Evolutionary conservation across 2,888 invertebrate species (phyloP).

Genomic region (Tachina grossa): DNA sequence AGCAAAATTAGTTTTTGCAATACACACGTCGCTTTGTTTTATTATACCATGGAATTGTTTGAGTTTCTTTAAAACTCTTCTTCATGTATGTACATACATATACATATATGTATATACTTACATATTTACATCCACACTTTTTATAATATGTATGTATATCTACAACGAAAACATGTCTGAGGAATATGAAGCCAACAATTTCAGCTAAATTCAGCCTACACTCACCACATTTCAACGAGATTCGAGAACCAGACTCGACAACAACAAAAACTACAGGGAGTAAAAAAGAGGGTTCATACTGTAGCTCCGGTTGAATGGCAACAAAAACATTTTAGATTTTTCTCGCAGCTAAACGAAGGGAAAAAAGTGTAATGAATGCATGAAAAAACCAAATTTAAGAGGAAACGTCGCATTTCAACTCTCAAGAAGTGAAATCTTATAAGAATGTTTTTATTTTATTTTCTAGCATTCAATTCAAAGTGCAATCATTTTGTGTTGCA

Average conservation of each 20-base stretch:
- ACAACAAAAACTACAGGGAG: constrained; percentile 29
- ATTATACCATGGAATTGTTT: constrained; percentile 19
- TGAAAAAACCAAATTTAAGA: constrained; percentile 49
- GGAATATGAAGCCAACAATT: constrained; percentile 12
- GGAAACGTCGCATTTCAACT: constrained; percentile 52
- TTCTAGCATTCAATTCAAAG: constrained; percentile 27
- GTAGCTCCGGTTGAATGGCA: constrained; percentile 43
- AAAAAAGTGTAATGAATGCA: constrained; percentile 23
- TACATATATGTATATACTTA: background rate
- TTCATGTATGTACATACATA: background rate
- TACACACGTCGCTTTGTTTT: constrained; percentile 50
- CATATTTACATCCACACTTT: background rate
- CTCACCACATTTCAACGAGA: constrained; percentile 57
- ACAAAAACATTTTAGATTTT: constrained; percentile 22
- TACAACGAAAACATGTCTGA: constrained; percentile 26
- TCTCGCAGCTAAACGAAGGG: background rate
- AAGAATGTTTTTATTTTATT: constrained; percentile 49
- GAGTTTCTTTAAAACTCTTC: constrained; percentile 56
- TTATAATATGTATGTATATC: background rate
- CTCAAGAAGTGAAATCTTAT: constrained; percentile 69
- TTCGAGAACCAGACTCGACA: constrained; percentile 37
- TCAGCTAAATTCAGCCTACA: constrained; percentile 41
- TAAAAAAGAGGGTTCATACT: constrained; percentile 60
- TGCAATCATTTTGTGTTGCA: constrained; percentile 6
- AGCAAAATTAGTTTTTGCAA: constrained; percentile 32